Evolutionary conservation across 2,113 vertebrate genomes (phyloP).

Genomic region (Oplegnathus fasciatus): DNA sequence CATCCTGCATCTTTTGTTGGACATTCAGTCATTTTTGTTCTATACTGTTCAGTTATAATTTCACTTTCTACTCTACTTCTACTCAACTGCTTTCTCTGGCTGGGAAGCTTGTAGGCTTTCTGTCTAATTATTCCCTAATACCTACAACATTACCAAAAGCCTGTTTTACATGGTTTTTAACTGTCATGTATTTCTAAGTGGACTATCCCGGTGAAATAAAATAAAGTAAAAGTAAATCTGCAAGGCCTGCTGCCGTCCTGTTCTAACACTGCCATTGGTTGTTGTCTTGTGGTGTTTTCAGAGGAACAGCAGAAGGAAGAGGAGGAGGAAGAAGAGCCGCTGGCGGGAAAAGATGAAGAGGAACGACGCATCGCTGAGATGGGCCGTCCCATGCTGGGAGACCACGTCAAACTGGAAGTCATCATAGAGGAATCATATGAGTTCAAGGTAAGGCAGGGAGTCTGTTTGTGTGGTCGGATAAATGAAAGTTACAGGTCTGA

Average conservation of each 20-base stretch:
- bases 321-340: slow-evolving; percentile 85
- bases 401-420: slow-evolving; percentile 95
- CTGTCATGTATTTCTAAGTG: not conserved
- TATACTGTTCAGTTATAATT: not conserved
- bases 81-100: not conserved
- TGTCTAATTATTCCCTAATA: not conserved
- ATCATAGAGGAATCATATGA: slow-evolving; percentile 99
- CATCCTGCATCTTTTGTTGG: not conserved
- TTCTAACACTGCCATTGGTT: slow-evolving; percentile 21
- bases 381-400: slow-evolving; percentile 95
- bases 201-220: not conserved
- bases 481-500: not conserved
- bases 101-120: not conserved
- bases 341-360: slow-evolving; percentile 94
- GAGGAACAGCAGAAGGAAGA: slow-evolving; percentile 87
- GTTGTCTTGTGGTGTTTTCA: slow-evolving; percentile 75
- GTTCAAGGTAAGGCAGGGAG: slow-evolving; percentile 90
- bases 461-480: not conserved
- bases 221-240: not conserved
- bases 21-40: not conserved
- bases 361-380: slow-evolving; percentile 95
- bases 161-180: not conserved
- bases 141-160: not conserved
- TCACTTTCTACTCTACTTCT: not conserved
- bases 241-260: not conserved